These are phyloP conservation scores for Cylindroiulus punctatus DNA, from an alignment of 2,888 invertebrate genomes.

Conservation along the genomic window DNA sequence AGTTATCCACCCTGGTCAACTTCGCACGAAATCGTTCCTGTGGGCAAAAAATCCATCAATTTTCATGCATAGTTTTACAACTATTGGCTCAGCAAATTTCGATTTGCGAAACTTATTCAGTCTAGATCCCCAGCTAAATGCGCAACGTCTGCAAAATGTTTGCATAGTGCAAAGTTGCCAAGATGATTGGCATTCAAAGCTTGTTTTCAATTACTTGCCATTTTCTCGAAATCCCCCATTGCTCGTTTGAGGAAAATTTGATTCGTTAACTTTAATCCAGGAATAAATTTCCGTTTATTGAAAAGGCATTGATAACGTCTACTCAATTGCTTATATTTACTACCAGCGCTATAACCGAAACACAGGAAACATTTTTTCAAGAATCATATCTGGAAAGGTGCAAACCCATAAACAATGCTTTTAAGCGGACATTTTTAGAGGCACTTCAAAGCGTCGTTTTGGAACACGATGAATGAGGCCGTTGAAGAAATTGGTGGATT, in stretches of 20 bases:
- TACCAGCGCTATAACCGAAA: not conserved
- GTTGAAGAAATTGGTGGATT: not conserved
- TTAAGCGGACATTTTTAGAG: not conserved
- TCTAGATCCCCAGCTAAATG: too few species aligned
- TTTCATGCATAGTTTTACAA: too few species aligned
- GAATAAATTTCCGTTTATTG: too few species aligned
- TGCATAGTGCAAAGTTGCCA: not conserved
- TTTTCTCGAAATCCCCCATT: not conserved
- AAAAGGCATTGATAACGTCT: not conserved
- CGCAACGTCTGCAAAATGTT: not conserved
- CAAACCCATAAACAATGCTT: not conserved
- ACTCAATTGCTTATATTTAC: not conserved
- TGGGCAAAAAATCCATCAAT: too few species aligned
- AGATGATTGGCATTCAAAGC: not conserved
- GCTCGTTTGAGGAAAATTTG: too few species aligned
- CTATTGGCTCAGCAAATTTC: too few species aligned
- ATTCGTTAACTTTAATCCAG: too few species aligned
- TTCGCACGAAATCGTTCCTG: too few species aligned
- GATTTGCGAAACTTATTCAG: too few species aligned
- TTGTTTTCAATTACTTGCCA: not conserved
- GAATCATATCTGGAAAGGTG: conserved; percentile 1
- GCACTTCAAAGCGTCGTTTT: not conserved
- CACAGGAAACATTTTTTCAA: not conserved
- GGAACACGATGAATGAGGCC: not conserved
- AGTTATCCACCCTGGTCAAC: too few species aligned